Evolutionary conservation across 1,140 invertebrate species (phyloP).

Genomic region (Trichogramma pretiosum): DNA sequence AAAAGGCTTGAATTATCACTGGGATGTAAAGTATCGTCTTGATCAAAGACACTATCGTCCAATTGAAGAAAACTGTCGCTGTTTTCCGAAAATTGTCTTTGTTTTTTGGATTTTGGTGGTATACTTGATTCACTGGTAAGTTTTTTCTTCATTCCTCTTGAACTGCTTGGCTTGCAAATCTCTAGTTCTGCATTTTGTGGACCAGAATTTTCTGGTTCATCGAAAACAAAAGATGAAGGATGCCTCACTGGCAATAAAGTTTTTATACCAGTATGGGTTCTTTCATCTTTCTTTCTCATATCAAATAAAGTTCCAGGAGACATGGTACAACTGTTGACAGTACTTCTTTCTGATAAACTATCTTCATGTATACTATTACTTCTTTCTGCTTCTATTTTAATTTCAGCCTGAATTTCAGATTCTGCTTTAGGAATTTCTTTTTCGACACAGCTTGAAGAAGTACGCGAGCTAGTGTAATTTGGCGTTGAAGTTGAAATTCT

Average conservation of each 20-base stretch:
- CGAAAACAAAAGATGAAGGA: not conserved
- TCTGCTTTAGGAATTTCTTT: not conserved
- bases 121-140: not conserved
- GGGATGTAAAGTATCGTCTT: conserved; percentile 2
- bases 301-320: conserved; percentile 40
- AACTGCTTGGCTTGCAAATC: not conserved
- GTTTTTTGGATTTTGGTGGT: conserved; percentile 6
- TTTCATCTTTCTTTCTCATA: conserved; percentile 37
- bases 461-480: not conserved
- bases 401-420: conserved; percentile 4
- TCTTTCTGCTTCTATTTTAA: conserved; percentile 4
- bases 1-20: not conserved
- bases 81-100: not conserved
- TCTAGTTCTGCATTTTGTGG: not conserved
- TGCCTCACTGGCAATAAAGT: conserved; percentile 46
- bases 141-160: conserved; percentile 1
- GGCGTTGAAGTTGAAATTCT: not conserved
- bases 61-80: conserved; percentile 8
- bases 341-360: conserved; percentile 17
- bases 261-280: conserved; percentile 42
- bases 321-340: conserved; percentile 33
- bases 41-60: conserved; percentile 9
- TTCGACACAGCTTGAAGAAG: not conserved
- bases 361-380: conserved; percentile 19
- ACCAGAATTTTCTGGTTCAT: not conserved